phyloP scores from a whole-genome alignment of 2,888 invertebrate genomes.

The Dasypolia templi region DNA sequence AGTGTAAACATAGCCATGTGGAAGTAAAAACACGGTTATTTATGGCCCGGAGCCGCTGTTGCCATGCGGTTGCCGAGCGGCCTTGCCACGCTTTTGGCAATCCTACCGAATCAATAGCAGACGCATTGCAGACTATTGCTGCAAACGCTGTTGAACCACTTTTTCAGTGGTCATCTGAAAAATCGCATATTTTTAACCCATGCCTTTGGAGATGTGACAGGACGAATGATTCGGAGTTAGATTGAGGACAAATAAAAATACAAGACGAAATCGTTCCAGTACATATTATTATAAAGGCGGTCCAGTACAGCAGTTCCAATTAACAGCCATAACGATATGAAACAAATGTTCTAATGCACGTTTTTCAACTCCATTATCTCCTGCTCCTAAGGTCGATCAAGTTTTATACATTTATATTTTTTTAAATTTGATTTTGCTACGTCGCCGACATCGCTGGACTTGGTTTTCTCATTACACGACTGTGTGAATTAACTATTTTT shows the following conservation, averaged over 20 bases:
- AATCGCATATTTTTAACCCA: too few species aligned
- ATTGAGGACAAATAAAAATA: neutral
- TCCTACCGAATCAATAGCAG: constrained; percentile 63
- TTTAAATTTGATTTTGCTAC: neutral
- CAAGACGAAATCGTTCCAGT: neutral
- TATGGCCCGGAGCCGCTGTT: constrained; percentile 4
- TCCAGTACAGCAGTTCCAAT: neutral
- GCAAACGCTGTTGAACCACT: constrained; percentile 22
- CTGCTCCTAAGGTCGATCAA: too few species aligned
- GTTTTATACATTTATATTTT: neutral
- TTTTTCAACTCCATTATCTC: neutral
- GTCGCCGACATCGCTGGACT: neutral
- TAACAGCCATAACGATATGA: neutral
- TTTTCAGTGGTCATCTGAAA: neutral
- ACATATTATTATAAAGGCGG: too few species aligned
- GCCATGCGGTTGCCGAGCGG: constrained; percentile 4
- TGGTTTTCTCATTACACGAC: neutral
- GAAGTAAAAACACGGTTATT: neutral
- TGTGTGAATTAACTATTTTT: neutral
- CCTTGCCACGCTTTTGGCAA: constrained; percentile 31
- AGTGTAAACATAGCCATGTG: neutral
- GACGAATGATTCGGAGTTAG: neutral
- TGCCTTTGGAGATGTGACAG: too few species aligned
- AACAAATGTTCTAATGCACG: neutral
- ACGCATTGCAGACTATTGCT: constrained; percentile 68